phyloP scores from a whole-genome alignment of 1,140 invertebrate genomes.

The Helicorthomorpha holstii region DNA sequence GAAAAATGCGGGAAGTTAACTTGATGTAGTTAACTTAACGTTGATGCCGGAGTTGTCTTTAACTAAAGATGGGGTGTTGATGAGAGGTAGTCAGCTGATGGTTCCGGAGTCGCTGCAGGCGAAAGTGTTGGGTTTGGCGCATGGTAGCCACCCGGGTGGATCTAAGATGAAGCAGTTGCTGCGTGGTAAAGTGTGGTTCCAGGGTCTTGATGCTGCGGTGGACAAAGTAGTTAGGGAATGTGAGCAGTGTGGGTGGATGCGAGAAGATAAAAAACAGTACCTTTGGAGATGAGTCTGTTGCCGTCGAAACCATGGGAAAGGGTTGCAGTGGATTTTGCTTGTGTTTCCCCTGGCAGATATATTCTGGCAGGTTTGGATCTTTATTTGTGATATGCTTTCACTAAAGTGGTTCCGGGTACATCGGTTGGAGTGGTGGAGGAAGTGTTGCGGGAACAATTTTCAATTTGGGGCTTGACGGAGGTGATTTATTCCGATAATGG shows the following conservation, averaged over 20 bases:
- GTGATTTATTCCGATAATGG: slow-evolving; percentile 13
- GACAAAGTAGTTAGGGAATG: slow-evolving; percentile 15
- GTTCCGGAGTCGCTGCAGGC: slow-evolving; percentile 12
- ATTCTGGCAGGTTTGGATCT: slow-evolving; percentile 6
- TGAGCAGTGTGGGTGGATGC: slow-evolving; percentile 14
- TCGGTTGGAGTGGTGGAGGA: slow-evolving; percentile 1
- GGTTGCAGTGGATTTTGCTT: neutral
- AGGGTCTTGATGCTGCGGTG: slow-evolving; percentile 17
- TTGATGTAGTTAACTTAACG: too few relatives aligned
- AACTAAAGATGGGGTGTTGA: neutral
- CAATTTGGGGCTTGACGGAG: slow-evolving; percentile 11
- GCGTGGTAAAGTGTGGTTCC: slow-evolving; percentile 21
- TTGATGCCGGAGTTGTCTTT: neutral
- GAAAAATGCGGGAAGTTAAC: neutral
- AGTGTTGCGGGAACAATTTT: slow-evolving; percentile 6
- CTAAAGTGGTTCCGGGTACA: slow-evolving; percentile 2
- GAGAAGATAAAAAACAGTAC: neutral
- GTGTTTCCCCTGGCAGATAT: slow-evolving; percentile 3
- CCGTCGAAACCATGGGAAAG: slow-evolving; percentile 6
- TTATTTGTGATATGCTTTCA: slow-evolving; percentile 7
- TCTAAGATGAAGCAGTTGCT: slow-evolving; percentile 18
- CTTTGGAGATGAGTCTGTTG: slow-evolving; percentile 3
- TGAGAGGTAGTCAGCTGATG: slow-evolving; percentile 1
- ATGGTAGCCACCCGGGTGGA: slow-evolving; percentile 11
- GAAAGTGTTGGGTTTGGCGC: slow-evolving; percentile 14